Base-by-base conservation (phyloP, 2,113 vertebrate genomes). In the Chloroceryle aenea region DNA sequence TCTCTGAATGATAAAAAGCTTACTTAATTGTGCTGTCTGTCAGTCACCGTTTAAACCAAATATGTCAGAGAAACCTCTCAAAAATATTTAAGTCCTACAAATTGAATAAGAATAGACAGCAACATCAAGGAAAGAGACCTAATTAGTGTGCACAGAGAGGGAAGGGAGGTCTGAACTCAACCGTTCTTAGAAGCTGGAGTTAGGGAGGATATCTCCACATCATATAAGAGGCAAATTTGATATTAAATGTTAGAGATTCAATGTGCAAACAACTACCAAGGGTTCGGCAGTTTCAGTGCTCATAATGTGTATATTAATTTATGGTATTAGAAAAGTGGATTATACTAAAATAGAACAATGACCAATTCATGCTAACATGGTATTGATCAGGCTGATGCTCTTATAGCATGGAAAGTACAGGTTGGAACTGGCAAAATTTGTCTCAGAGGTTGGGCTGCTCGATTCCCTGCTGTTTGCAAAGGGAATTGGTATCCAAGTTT, bases 391-490 rank as follows among this genome's bases (percentile, higher is more conserved):
- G 34, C 87, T 53, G 64, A 85, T 94, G 71, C 40, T 93, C 67
- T 86, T 85, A 17, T 20, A 81, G 43, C 15, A 5, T 80, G 87
- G 81, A 95, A 96, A 94, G 23, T 95, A 58, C 42, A 43, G 76
- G 30, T 61, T 90, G 32, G 43, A 47, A 61, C 76, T 86, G 93
- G 72, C 85, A 92, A 88, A 67, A 86, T 76, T 78, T 82, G 52
- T 92, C 86, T 90, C 48, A 29, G 64, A 96, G 53, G 78, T 58
- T 93, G 36, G 48, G 89, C 87, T 95, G 76, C 42, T 95, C 80
- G 75, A 4, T 94, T 95, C 56, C 68, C 43, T 85, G 61, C 83
- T 87, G 66, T 89, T 95, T 94, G 76, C 48, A 78, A 87, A 75
- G 66, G 43, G 56, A 94, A n/a, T 68, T 56, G 48, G 68, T 85